Conservation (phyloP, 2,797 vertebrate genomes). For the Lutra lutra region DNA sequence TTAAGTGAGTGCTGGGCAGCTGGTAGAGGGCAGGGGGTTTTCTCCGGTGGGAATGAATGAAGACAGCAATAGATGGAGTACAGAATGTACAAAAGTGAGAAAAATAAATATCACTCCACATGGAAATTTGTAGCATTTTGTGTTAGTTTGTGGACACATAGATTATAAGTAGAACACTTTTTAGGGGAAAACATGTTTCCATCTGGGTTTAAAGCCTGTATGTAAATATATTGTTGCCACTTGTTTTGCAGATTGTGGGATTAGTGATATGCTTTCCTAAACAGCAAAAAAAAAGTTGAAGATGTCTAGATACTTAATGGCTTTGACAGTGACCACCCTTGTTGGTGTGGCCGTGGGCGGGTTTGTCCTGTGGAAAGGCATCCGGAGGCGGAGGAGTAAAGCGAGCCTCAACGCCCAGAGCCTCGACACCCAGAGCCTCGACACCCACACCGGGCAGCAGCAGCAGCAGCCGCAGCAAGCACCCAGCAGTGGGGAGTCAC, state of each 20-base stretch:
- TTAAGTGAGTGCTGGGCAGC: neutral
- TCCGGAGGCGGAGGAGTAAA: conserved; percentile 87
- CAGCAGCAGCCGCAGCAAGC: neutral
- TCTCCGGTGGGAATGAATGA: neutral
- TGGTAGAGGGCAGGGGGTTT: neutral
- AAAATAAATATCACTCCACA: neutral
- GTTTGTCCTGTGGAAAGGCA: conserved; percentile 92
- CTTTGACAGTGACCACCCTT: conserved; percentile 90
- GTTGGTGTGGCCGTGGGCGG: conserved; percentile 92
- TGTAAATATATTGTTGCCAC: conserved; percentile 54
- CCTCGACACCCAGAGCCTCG: neutral
- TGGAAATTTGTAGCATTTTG: neutral
- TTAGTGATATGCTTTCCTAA: conserved; percentile 67
- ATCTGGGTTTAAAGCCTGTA: neutral
- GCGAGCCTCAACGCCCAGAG: rapidly evolving
- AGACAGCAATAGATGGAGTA: neutral
- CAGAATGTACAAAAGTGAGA: neutral
- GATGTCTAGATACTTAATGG: conserved; percentile 92
- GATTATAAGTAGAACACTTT: neutral
- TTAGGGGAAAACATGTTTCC: neutral
- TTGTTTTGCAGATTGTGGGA: conserved; percentile 80
- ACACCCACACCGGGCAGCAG: neutral
- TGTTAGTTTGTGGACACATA: conserved; percentile 4
- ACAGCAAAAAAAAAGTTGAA: conserved; percentile 62
- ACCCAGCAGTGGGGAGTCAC: neutral